A percentile compares a stretch with the other conserved stretches of the same genome.
Conservation (phyloP, 2,797 vertebrate species). For the Tapirus indicus region DNA sequence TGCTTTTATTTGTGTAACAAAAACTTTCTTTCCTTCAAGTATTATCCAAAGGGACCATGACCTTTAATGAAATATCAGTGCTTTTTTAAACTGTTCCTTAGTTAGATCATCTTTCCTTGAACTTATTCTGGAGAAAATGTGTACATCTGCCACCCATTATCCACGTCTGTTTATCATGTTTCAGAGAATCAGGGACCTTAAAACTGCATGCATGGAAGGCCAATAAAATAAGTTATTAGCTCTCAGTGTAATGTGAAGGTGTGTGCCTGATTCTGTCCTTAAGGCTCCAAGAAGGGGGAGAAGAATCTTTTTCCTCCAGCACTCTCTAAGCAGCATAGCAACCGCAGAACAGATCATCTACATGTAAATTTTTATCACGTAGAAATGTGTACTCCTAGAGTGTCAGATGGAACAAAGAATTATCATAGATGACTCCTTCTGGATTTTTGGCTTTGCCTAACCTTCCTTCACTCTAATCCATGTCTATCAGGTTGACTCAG, state of each 20-base stretch:
- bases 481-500: neutral
- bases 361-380: conserved; percentile 7
- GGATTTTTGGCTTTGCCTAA: conserved; percentile 25
- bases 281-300: conserved; percentile 9
- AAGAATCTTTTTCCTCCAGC: neutral
- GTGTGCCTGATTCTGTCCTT: conserved; percentile 48
- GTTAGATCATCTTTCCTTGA: conserved; percentile 47
- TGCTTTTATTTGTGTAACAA: conserved; percentile 38
- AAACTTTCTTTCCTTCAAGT: conserved; percentile 37
- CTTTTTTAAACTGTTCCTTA: conserved; percentile 52
- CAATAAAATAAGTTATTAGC: conserved; percentile 32
- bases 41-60: conserved; percentile 22
- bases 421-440: neutral
- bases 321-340: conserved; percentile 35
- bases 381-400: neutral
- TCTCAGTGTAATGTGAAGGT: conserved; percentile 39
- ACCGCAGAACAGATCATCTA: conserved; percentile 27
- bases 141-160: conserved; percentile 41
- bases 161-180: conserved; percentile 7
- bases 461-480: neutral
- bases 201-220: neutral
- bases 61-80: conserved; percentile 58
- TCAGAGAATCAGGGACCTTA: conserved; percentile 37
- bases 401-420: conserved; percentile 29
- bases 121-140: neutral